Evolutionary conservation across 2,113 vertebrate species (phyloP), one percentile per base, ranked within the genome.

Genomic region (Halcyon senegalensis): DNA sequence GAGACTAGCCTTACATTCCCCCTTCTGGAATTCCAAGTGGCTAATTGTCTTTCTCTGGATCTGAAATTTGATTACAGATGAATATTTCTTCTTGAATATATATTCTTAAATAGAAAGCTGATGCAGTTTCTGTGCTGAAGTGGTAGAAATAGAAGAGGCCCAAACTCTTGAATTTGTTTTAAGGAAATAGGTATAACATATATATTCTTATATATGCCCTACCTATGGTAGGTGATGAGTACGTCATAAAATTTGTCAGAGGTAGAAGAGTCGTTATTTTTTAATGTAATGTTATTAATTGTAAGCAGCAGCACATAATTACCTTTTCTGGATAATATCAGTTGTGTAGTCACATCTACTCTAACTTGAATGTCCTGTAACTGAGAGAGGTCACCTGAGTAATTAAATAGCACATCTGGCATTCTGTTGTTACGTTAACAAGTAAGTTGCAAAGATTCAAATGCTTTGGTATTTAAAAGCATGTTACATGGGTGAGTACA

Each of bases 61-160:
- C 31, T 84, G 67, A 95, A 94, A 90, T 96, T 82, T 94, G 46
- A 96, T 96, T 96, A 84, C 39, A 90, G 17, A 58, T 70, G 17
- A 83, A 11, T 94, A 73, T 85, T 91, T 96, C 88, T 94, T 66
- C 60, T 96, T 97, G 90, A 93, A 85, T 87, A 93, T 96, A 90
- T 31, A 53, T 68, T 84, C 39, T 66, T 66, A 62, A 95, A 43
- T 53, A 85, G 66, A 93, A 51, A 88, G 51, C 13, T 75, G 35
- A 33, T 84, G 44, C 11, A 48, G 12, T 94, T 96, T 93, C 58
- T 84, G 66, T 33, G 33, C 82, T 72, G 17, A 87, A 84, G 6
- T 63, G 14, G 8, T 16, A 2, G 11, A 16, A 39, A 17, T 63
- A 30, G 23, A 94, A 91, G 74, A 83, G 7, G 30, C 10, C 15